Evolutionary conservation across 2,888 invertebrate genomes (phyloP), one percentile per base, ranked within the genome.

Genomic region (Acleris laterana): DNA sequence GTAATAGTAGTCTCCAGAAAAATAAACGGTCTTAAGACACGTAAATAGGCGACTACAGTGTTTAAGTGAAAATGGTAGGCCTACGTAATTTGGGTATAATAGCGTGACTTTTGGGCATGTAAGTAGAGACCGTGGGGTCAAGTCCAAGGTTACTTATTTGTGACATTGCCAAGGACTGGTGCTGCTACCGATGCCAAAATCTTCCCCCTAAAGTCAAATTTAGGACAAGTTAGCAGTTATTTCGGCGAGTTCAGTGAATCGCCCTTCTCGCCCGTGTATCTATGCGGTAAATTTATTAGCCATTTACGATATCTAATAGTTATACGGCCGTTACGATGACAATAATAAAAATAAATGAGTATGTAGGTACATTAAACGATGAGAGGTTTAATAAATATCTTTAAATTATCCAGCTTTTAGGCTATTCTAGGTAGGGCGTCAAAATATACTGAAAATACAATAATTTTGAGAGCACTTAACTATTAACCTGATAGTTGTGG

Each of bases 161-260:
- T 68, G 55, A 69, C 68, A 62, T 68, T 68, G 57, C 56, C 50
- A 59, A 62, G 62, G 63, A 44, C 58, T 56, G 42, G 50, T 44
- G 25, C 22, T 53, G 49, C 49, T 44, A 17, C 19, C 56, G 62
- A 20, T 57, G 66, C 62, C 57, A 62, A 66, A 62, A 48, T 62
- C 51, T 57, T 62, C 51, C 66, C 38, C 62, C 61, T 66, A 68
- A 71, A 57, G 72, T 70, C 69, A 68, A 59, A 20, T 70, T 62
- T 32, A 69, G 70, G 71, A 66, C 70, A 49, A 69, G 20, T 52
- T 57, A 51, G 66, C 52, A 46, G 57, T 62, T 62, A 66, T 52
- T 58, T 28, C 53, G 42, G n/a, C 7, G 57, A 62, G 58, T 67
- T 67, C 67, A 62, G 32, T 57, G 65, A 56, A 49, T 44, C 46